Conservation (phyloP, 2,113 vertebrate species). For the Mastomys natalensis region DNA sequence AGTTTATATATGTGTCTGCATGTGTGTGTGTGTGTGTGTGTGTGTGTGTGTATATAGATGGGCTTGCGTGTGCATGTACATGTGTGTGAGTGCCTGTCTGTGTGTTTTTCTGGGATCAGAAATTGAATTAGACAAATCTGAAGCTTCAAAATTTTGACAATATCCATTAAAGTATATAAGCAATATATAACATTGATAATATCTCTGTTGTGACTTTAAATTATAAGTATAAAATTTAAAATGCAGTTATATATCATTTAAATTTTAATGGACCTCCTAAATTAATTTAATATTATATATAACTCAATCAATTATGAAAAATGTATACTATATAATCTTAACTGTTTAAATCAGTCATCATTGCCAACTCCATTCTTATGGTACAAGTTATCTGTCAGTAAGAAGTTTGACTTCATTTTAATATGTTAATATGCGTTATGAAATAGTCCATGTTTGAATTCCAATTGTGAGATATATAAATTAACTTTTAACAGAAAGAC, state of each 20-base stretch:
- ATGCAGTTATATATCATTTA: background rate
- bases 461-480: background rate
- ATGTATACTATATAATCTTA: constrained; percentile 24
- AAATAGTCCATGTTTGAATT: constrained; percentile 34
- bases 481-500: constrained; percentile 30
- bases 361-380: constrained; percentile 10
- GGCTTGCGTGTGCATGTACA: background rate
- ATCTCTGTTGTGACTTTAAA: background rate
- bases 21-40: background rate
- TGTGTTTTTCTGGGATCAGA: background rate
- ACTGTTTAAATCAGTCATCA: background rate
- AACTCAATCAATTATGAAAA: constrained; percentile 39
- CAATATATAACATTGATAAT: background rate
- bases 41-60: background rate
- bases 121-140: background rate
- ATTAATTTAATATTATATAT: constrained; percentile 22
- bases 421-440: background rate
- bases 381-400: constrained; percentile 26
- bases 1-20: background rate
- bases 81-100: background rate
- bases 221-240: background rate
- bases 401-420: constrained; percentile 43
- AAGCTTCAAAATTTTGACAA: background rate
- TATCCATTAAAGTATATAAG: background rate
- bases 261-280: constrained; percentile 26